Percentiles rank a stretch among this genome's conserved stretches.
phyloP scores from a whole-genome alignment of 2,797 vertebrate species.

The Melanotaenia trifasciata region DNA sequence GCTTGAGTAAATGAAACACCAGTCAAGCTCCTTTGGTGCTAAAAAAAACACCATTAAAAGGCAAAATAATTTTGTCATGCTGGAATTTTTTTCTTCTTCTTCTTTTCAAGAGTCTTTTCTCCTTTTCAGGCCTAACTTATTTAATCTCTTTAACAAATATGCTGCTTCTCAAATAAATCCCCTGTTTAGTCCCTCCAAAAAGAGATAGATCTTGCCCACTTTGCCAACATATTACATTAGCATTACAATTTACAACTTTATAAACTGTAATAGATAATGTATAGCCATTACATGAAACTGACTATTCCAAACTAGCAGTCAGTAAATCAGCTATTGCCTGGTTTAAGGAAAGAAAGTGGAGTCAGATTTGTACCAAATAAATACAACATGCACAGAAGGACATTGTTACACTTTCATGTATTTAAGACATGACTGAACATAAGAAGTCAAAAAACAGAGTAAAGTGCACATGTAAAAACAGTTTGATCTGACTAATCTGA shows the following conservation, averaged over 20 bases:
- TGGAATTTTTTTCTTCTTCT: neutral
- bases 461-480: neutral
- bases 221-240: neutral
- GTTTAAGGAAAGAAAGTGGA: neutral
- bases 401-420: too few relatives aligned
- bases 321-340: neutral
- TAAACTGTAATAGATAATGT: slow-evolving; percentile 57
- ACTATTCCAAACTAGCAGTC: slow-evolving; percentile 9
- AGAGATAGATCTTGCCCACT: neutral
- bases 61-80: too few relatives aligned
- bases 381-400: too few relatives aligned
- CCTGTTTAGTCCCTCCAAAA: neutral
- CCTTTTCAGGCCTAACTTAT: neutral
- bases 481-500: neutral
- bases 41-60: neutral
- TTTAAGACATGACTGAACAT: too few relatives aligned
- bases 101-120: neutral
- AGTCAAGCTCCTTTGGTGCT: too few relatives aligned
- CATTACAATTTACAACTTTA: slow-evolving; percentile 40
- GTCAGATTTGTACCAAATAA: neutral
- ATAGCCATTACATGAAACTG: slow-evolving; percentile 47
- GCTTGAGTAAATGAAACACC: neutral
- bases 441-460: too few relatives aligned
- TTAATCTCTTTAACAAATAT: neutral
- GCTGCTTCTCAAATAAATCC: neutral